Evolutionary conservation across 53 echinoderm and acorn worm species (phyloP), one percentile per base, ranked within the genome.

Genomic region (Henricia sp.): DNA sequence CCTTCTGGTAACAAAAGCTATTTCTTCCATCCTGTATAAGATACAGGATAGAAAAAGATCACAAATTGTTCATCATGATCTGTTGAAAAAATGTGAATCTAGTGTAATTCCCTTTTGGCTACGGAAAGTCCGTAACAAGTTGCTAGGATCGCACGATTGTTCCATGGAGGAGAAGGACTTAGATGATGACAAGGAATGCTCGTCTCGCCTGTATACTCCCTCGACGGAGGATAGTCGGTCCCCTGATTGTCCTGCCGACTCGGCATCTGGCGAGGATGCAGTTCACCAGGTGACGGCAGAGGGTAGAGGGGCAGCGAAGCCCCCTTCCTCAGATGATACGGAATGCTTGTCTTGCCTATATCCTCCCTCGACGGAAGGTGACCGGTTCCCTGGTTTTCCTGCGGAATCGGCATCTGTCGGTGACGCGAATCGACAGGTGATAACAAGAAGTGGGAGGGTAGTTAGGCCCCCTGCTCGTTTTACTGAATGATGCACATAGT

Each of bases 391-490:
- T 5, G 4, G n/a, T 55, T 19, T 5, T n/a, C 55, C 55, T 55
- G 23, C 23, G 19, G 55, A 55, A 19, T 11, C 55, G 55, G 20
- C 55, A 17, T 6, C 19, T 55, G 55, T 17, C 20, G 55, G 23
- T 19, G 20, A 55, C 55, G 20, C 23, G 20, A 24, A n/a, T 24
- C 55, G 20, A 5, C 55, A 55, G 19, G 23, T 55, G 17, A 55
- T 24, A 55, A 55, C 55, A 55, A 55, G 55, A 17, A 55, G 55
- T 17, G 55, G 55, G 55, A 55, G 55, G 55, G 55, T 55, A 55
- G 55, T 55, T 11, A 55, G 23, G 23, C 20, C n/a, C 19, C 55
- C 55, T 9, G 4, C 5, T 20, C 55, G 55, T 11, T n/a, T 55
- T 17, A 4, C 55, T 20, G 10, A 55, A n/a, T n/a, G n/a, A n/a